Percentiles rank a stretch among this genome's conserved stretches.
These are phyloP conservation scores for Dreissena rostriformis DNA, from an alignment of 1,140 invertebrate genomes.

Conservation along the genomic window DNA sequence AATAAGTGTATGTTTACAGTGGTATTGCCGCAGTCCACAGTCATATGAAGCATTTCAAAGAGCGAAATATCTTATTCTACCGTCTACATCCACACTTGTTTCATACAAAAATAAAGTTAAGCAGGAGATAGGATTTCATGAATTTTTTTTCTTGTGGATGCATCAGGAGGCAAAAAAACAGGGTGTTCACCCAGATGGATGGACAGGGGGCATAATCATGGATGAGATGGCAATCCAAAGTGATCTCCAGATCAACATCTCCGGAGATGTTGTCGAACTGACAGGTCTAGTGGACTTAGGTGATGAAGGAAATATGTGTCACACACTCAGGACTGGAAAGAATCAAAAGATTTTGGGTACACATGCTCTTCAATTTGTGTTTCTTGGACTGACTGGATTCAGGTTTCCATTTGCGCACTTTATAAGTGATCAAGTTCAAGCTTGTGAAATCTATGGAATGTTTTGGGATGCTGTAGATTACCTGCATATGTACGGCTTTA, in stretches of 20 bases:
- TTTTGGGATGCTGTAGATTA: constrained; percentile 45
- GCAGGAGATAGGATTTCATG: constrained; percentile 17
- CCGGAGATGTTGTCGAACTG: constrained; percentile 19
- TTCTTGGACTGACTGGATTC: constrained; percentile 57
- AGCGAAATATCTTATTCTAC: neutral
- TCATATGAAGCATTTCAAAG: constrained; percentile 4
- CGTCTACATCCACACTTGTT: constrained; percentile 11
- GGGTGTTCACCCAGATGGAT: constrained; percentile 27
- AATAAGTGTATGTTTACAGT: constrained; percentile 21
- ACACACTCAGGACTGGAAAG: constrained; percentile 15
- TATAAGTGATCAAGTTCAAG: constrained; percentile 23
- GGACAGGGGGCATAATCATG: constrained; percentile 49
- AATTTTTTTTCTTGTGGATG: constrained; percentile 29
- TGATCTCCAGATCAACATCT: constrained; percentile 13
- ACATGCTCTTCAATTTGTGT: constrained; percentile 56
- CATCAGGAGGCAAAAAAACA: constrained; percentile 36
- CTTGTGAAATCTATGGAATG: constrained; percentile 39
- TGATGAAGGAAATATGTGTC: constrained; percentile 33
- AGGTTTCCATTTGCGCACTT: constrained; percentile 60
- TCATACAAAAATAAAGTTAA: constrained; percentile 14
- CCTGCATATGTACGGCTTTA: constrained; percentile 35
- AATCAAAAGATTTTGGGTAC: constrained; percentile 30
- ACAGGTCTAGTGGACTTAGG: constrained; percentile 29
- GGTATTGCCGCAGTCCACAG: constrained; percentile 22
- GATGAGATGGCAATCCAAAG: constrained; percentile 55